A percentile compares a stretch with the other conserved stretches of the same genome.
phyloP scores from a whole-genome alignment of 1,140 invertebrate species.

The Drosophila dunni region DNA sequence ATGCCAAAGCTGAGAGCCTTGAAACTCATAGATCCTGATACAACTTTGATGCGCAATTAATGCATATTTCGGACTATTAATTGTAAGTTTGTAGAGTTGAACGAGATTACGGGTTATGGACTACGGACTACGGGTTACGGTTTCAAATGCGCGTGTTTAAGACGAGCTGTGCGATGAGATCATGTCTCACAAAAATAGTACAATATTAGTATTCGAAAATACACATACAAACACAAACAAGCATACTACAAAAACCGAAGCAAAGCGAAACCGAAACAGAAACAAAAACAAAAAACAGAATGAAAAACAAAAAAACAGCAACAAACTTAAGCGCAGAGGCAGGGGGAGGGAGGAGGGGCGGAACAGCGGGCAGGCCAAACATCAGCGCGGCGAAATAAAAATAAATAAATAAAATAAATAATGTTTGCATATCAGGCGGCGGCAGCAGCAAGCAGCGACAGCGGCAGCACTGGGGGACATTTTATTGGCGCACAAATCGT shows the following conservation, averaged over 20 bases:
- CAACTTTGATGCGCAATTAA: constrained; percentile 8
- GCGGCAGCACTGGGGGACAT: constrained; percentile 66
- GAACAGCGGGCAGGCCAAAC: constrained; percentile 73
- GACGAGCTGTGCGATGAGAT: constrained; percentile 72
- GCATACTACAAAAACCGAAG: constrained; percentile 42
- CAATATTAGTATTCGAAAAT: constrained; percentile 63
- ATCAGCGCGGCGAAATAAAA: constrained; percentile 73
- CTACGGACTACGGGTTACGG: constrained; percentile 22
- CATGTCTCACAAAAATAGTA: constrained; percentile 75
- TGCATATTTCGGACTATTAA: constrained; percentile 7
- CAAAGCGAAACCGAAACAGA: constrained; percentile 72
- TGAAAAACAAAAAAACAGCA: constrained; percentile 22
- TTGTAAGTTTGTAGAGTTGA: constrained; percentile 34
- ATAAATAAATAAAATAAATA: constrained; percentile 76
- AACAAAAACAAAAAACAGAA: constrained; percentile 56
- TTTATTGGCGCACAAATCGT: constrained; percentile 80
- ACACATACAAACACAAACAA: constrained; percentile 51
- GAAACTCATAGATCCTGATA: not conserved
- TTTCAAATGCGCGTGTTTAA: constrained; percentile 68
- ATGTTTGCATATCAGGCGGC: constrained; percentile 80
- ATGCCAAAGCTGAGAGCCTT: not conserved
- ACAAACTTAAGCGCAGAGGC: not conserved
- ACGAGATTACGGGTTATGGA: constrained; percentile 26
- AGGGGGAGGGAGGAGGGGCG: not conserved
- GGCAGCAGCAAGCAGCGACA: constrained; percentile 4